Percentiles rank a stretch among this genome's conserved stretches.
Evolutionary conservation across 2,113 vertebrate genomes (phyloP).

Genomic region (Pholis gunnellus): DNA sequence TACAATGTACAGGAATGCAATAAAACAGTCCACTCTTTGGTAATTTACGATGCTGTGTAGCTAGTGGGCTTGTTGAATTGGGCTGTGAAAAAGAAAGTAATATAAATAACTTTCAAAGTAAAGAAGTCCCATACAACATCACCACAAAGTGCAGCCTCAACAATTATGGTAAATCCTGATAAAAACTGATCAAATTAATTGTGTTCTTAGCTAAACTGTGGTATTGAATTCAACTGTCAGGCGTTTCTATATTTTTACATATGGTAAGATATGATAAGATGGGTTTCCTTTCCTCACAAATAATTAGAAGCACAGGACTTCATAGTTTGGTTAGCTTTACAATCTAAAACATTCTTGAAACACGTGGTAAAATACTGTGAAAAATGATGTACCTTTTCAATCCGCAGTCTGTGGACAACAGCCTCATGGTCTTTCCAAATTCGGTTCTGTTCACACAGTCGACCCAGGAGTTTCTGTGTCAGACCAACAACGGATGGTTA

Average conservation of each 20-base stretch:
- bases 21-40: too few species aligned
- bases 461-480: slow-evolving; percentile 92
- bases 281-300: not conserved
- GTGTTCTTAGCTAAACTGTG: not conserved
- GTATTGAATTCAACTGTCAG: not conserved
- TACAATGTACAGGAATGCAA: too few species aligned
- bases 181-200: not conserved
- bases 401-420: slow-evolving; percentile 91
- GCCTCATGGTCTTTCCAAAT: slow-evolving; percentile 92
- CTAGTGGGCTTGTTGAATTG: too few species aligned
- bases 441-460: slow-evolving; percentile 93
- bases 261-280: not conserved
- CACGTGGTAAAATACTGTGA: not conserved
- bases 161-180: not conserved
- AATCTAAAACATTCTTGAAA: slow-evolving; percentile 4
- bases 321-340: not conserved
- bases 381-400: slow-evolving; percentile 89
- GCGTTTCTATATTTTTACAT: not conserved
- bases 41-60: too few species aligned
- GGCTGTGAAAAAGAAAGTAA: too few species aligned
- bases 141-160: not conserved
- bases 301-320: not conserved
- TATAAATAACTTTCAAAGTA: too few species aligned
- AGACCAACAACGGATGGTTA: not conserved
- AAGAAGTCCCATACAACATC: not conserved